Evolutionary conservation across 1,140 invertebrate species (phyloP), one percentile per base, ranked within the genome.

Genomic region (Streblospio benedicti): DNA sequence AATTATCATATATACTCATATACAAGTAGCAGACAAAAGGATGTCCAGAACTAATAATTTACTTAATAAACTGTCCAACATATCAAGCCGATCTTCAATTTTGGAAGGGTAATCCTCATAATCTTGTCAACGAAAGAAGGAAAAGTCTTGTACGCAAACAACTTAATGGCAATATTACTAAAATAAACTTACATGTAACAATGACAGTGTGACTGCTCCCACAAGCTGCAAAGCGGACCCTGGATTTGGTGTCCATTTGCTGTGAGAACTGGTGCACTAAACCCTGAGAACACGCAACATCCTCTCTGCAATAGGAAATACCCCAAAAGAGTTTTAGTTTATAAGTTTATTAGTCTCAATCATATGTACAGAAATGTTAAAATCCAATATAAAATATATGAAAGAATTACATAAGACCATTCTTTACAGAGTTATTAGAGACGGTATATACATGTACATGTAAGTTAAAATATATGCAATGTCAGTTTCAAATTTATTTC

Each of bases 181-280:
- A 41, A 20, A 14, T 45, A 18, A 14, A 47, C 45, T 18, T 47
- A 47, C 45, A 9, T 47, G 45, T 47, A 1, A 47, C 45, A 6
- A 47, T n/a, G 45, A 47, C 45, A 47, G 45, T 47, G 16, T 47
- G 45, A 28, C n/a, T 47, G 45, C n/a, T 47, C 14, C 45, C 45
- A 28, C 45, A 47, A 14, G 45, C 45, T 27, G 30, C 45, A 2
- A 47, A 18, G 6, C 30, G 25, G 23, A 47, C 45, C 45, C 45
- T 47, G 45, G 23, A 47, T 28, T 28, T 47, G 45, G 45, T 47
- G 45, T 23, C 3, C 23, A 27, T 28, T 2, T 18, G 9, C n/a
- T n/a, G n/a, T n/a, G 45, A 0, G 45, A 47, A 47, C 3, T 28
- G 45, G 25, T 47, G 23, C 1, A 47, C 23, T n/a, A 47, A n/a